Evolutionary conservation across 2,888 invertebrate species (phyloP).

Genomic region (Parasteatoda lunata): DNA sequence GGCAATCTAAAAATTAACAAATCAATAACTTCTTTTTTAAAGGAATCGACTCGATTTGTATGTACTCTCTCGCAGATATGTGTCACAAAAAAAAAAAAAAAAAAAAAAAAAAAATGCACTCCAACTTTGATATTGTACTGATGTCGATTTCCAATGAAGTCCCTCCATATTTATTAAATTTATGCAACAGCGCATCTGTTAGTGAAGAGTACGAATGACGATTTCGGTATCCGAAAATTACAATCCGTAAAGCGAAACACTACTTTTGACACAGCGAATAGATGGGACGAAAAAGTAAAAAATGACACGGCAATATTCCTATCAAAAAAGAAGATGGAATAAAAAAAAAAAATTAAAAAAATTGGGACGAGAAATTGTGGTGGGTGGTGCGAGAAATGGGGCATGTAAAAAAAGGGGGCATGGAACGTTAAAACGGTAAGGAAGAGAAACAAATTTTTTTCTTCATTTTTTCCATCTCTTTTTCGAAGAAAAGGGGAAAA

Average conservation of each 20-base stretch:
- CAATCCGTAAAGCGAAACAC: not conserved
- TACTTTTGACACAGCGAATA: not conserved
- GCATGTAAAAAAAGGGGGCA: not conserved
- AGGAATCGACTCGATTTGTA: too few species aligned
- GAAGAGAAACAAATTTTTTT: slow-evolving; percentile 52
- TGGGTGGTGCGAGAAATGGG: slow-evolving; percentile 9
- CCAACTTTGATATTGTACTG: too few species aligned
- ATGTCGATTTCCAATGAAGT: too few species aligned
- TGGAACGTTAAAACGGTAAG: slow-evolving; percentile 10
- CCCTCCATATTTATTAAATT: slow-evolving; percentile 43
- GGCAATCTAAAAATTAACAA: too few species aligned
- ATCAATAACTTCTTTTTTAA: too few species aligned
- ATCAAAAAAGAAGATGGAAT: not conserved
- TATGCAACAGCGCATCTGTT: slow-evolving; percentile 60
- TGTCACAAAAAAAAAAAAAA: too few species aligned
- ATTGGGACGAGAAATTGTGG: not conserved
- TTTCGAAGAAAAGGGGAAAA: not conserved
- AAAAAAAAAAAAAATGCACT: too few species aligned
- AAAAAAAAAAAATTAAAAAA: too few species aligned
- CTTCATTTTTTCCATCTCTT: slow-evolving; percentile 1
- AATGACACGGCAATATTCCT: slow-evolving; percentile 63
- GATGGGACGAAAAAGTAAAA: not conserved
- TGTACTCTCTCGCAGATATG: too few species aligned
- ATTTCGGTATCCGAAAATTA: not conserved
- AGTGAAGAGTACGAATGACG: slow-evolving; percentile 33